Evolutionary conservation across 2,888 invertebrate species (phyloP).

Genomic region (Acholoe squamosa): DNA sequence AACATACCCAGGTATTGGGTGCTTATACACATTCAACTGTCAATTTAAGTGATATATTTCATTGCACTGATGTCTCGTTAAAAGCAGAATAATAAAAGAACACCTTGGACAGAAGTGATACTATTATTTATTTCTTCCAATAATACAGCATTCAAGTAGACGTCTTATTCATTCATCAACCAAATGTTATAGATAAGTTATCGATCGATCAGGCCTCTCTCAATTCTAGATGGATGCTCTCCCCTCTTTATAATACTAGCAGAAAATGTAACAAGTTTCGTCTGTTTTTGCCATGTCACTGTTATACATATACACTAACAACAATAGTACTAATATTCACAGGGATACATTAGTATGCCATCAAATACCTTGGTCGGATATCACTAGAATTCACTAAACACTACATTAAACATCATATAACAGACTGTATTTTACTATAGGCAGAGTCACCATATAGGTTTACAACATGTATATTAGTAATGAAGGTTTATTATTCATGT

Average conservation of each 20-base stretch:
- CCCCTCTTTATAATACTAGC: background rate
- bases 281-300: conserved; percentile 19
- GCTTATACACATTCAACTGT: too few relatives aligned
- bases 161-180: background rate
- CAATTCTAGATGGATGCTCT: background rate
- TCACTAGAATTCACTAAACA: background rate
- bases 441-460: background rate
- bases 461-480: background rate
- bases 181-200: background rate
- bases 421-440: background rate
- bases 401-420: background rate
- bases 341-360: background rate
- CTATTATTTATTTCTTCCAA: conserved; percentile 3
- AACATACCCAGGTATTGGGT: too few relatives aligned
- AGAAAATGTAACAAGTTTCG: background rate
- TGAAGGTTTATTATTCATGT: too few relatives aligned
- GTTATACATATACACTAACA: conserved; percentile 11
- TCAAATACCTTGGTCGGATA: background rate
- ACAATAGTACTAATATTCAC: background rate
- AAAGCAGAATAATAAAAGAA: too few relatives aligned
- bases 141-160: conserved; percentile 6
- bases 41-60: too few relatives aligned
- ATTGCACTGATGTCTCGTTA: too few relatives aligned
- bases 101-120: background rate
- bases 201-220: background rate